Base-by-base conservation (phyloP, 2,113 vertebrate genomes). In the Cromileptes altivelis region DNA sequence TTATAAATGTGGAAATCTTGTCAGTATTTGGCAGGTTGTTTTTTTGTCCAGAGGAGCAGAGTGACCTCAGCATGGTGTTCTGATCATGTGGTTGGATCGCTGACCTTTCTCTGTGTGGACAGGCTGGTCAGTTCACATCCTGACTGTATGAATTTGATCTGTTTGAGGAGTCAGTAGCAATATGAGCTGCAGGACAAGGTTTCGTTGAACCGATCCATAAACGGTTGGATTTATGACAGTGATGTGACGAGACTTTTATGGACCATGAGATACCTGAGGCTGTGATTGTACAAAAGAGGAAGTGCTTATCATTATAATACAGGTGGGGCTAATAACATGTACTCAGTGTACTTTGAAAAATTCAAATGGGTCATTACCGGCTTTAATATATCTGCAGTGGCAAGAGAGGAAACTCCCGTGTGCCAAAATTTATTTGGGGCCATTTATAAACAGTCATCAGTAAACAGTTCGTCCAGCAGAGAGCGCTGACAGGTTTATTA, bases 221-320 rank as follows among this genome's bases (percentile, higher is more conserved):
- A 15, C 49, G 8, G 50, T 56, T 18, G 8, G 4, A 14, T 67
- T 47, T 76, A 55, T 75, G 30, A 30, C 14, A 19, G 40, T 25
- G 30, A 65, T 0, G 0, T 30, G 6, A 11, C 11, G 27, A 27
- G 23, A 56, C 19, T 7, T 77, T 68, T n/a, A 57, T 49, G 25
- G 40, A n/a, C 4, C 14, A n/a, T 47, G 12, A 6, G 18, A 56
- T 61, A 45, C 27, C 61, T 1, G 3, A 60, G 50, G 21, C 19
- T 10, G 40, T 3, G 18, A 61, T 18, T 73, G 70, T 73, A 30
- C 40, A 14, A 70, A 70, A 70, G 67, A 53, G 67, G 67, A 42
- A 65, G 61, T 14, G 30, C 23, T 27, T 5, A 6, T 45, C 49
- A 21, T 21, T 65, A 45, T 21, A 45, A 30, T 30, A 12, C n/a